These are phyloP conservation scores for Molossus alvarezi DNA, from an alignment of 2,797 vertebrate genomes.

Conservation along the genomic window DNA sequence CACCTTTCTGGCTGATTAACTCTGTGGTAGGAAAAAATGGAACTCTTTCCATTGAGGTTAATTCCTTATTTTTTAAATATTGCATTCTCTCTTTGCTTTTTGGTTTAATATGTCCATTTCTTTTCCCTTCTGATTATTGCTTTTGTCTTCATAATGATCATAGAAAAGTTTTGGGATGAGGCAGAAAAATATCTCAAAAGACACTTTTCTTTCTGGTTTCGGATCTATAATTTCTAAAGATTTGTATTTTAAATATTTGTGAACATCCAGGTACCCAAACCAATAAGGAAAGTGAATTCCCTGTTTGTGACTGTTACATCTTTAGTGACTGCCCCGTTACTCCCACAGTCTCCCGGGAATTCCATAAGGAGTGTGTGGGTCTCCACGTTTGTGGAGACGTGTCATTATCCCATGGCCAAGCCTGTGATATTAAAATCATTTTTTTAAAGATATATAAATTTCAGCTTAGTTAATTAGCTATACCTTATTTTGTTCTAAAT, in stretches of 20 bases:
- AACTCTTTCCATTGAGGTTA: slow-evolving; percentile 50
- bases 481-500: slow-evolving; percentile 84
- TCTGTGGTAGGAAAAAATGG: slow-evolving; percentile 58
- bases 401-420: slow-evolving; percentile 76
- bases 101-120: slow-evolving; percentile 67
- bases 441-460: slow-evolving; percentile 71
- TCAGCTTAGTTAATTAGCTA: slow-evolving; percentile 75
- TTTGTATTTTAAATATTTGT: slow-evolving; percentile 78
- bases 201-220: slow-evolving; percentile 73
- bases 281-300: slow-evolving; percentile 76
- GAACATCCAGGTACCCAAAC: slow-evolving; percentile 75
- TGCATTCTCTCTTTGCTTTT: slow-evolving; percentile 60
- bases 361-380: slow-evolving; percentile 78
- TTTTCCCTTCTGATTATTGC: slow-evolving; percentile 63
- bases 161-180: slow-evolving; percentile 71
- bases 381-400: slow-evolving; percentile 65
- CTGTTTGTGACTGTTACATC: slow-evolving; percentile 64
- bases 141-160: slow-evolving; percentile 61
- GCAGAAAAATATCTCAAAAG: slow-evolving; percentile 74
- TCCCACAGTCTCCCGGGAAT: slow-evolving; percentile 75
- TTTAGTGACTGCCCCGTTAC: slow-evolving; percentile 42
- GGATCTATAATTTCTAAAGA: slow-evolving; percentile 69
- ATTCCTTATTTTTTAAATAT: slow-evolving; percentile 64
- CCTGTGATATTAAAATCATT: slow-evolving; percentile 80
- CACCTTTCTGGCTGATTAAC: slow-evolving; percentile 74